Conservation (phyloP, 2,797 vertebrate species). For the Nyctibius grandis region DNA sequence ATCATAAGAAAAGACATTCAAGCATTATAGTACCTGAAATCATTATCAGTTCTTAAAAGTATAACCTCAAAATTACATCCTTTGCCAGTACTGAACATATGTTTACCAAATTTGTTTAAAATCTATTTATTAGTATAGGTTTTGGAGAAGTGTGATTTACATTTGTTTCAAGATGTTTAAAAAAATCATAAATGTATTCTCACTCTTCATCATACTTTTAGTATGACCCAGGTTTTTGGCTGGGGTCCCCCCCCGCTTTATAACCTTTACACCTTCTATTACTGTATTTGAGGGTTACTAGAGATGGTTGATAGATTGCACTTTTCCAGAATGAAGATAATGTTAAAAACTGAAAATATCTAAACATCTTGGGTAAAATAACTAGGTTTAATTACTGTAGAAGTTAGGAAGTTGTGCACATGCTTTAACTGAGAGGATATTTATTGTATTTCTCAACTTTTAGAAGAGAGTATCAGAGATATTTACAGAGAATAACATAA, state of each 20-base stretch:
- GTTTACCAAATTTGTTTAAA: not conserved
- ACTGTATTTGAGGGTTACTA: not conserved
- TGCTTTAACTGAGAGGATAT: not conserved
- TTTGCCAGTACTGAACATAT: not conserved
- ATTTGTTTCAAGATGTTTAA: not conserved
- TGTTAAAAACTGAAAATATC: not conserved
- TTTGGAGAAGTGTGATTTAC: not conserved
- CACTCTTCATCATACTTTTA: not conserved
- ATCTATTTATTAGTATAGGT: not conserved
- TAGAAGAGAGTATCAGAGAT: not conserved
- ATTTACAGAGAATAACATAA: not conserved
- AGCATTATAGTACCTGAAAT: not conserved
- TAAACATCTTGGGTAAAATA: not conserved
- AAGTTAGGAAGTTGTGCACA: not conserved
- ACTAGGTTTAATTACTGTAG: not conserved
- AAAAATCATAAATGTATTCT: not conserved
- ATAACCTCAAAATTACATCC: not conserved
- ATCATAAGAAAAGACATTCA: not conserved
- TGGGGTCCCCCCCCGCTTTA: not conserved
- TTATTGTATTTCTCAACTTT: not conserved
- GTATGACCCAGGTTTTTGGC: not conserved
- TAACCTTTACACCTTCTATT: not conserved
- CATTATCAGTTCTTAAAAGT: not conserved
- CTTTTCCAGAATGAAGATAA: not conserved
- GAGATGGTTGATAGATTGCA: not conserved